phyloP scores from a whole-genome alignment of 2,113 vertebrate species.

The Pangasianodon hypophthalmus region DNA sequence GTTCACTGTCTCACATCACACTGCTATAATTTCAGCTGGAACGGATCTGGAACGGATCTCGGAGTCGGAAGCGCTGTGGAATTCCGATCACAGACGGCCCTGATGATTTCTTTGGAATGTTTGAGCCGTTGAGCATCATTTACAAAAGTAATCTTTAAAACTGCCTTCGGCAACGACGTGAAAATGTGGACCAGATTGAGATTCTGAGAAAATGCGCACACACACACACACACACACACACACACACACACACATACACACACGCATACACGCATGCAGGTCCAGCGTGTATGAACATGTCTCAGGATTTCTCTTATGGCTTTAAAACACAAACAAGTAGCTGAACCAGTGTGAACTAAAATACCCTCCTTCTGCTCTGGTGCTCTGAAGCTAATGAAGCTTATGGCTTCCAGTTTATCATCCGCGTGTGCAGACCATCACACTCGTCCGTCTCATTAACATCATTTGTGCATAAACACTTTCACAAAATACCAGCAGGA shows the following conservation, averaged over 20 bases:
- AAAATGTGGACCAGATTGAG: background rate
- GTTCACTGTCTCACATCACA: background rate
- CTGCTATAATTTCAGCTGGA: background rate
- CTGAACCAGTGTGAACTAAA: background rate
- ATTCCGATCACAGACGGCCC: background rate
- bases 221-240: background rate
- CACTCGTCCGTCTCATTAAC: background rate
- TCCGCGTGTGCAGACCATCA: background rate
- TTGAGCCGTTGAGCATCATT: background rate
- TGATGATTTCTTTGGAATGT: background rate
- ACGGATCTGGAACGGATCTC: background rate
- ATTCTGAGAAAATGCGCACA: background rate
- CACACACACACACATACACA: background rate
- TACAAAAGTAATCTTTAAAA: background rate
- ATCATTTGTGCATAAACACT: background rate
- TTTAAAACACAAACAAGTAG: background rate
- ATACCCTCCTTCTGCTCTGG: background rate
- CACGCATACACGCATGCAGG: background rate
- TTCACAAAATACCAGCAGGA: background rate
- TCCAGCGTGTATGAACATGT: constrained; percentile 28
- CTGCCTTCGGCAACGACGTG: background rate
- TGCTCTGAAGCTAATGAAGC: background rate
- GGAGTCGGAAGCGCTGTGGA: background rate
- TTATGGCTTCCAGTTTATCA: background rate
- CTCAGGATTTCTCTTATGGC: background rate